Base-by-base conservation (phyloP, 2,888 invertebrate genomes). In the Scaptodrosophila latifasciaeformis region DNA sequence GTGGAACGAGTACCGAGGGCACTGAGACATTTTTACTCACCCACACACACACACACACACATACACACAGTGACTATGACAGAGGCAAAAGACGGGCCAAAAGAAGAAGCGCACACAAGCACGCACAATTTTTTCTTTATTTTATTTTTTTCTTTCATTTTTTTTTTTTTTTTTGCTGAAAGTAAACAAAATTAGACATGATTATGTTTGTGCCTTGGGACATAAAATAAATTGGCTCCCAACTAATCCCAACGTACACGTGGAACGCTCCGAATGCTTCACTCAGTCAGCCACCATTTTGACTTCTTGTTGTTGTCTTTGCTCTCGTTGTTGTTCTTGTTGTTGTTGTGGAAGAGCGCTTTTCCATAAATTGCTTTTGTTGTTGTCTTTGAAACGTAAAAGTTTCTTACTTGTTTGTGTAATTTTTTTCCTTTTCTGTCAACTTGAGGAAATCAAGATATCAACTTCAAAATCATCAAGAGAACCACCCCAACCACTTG, bases 101-200 rank as follows among this genome's bases (percentile, higher is more conserved):
- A 7, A 12, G 15, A 10, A 34, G 34, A 15, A 34, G 15, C 34
- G 34, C n/a, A 65, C 58, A 68, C 68, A 66, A 63, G 70, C 77
- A 76, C 74, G 62, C 74, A 69, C 71, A 68, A 76, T 79, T 76
- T 78, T n/a, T n/a, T n/a, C n/a, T n/a, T n/a, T n/a, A n/a, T n/a
- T n/a, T n/a, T n/a, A n/a, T n/a, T n/a, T n/a, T n/a, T n/a, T n/a
- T n/a, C n/a, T n/a, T n/a, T n/a, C n/a, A n/a, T n/a, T n/a, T n/a
- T n/a, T n/a, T n/a, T n/a, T n/a, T n/a, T n/a, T n/a, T n/a, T n/a
- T n/a, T n/a, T n/a, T n/a, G n/a, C n/a, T 68, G 72, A 68, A 75
- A 72, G 70, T 77, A 81, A 79, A 77, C 81, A 81, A 77, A 79
- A 77, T 77, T 77, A 77, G 77, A 77, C 64, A 74, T 77, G 77